Base-by-base conservation (phyloP, 2,797 vertebrate species). In the Distichodus sexfasciatus region DNA sequence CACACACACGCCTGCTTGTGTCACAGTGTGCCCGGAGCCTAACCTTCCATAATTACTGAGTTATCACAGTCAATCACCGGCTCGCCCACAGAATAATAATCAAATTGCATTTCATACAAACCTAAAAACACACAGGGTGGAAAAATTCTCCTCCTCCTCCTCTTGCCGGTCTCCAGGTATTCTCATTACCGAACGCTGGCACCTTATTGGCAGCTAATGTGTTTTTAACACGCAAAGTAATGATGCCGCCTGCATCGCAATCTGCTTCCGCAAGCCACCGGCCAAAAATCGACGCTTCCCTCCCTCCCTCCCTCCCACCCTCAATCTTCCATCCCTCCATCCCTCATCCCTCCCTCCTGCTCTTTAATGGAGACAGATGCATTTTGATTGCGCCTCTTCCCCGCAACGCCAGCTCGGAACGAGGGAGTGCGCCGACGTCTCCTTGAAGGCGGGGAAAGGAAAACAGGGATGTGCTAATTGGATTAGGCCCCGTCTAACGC, bases 161-260 rank as follows among this genome's bases (percentile, higher is more conserved):
- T 23, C 26, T 12, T 14, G 8, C 12, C 19, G 23, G 43, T 79
- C 73, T 81, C 36, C 28, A 76, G 79, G 65, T 78, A 40, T 82
- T 86, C 82, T 79, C 58, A 80, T 79, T 64, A 84, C 80, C 80
- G 62, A n/a, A n/a, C 21, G 38, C 68, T 77, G 41, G 60, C 51
- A 81, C 72, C 74, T 74, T 70, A 75, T 72, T 72, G 53, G 40
- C 79, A 77, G 76, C 72, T 79, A 84, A 87, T 87, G 76, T 62
- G 73, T 75, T 88, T 86, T 84, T 76, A 83, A 77, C 75, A 83
- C 53, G 72, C 44, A 81, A 83, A 87, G 66, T 87, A 85, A 83
- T 78, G 68, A 78, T 75, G 69, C 79, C 67, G 74, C 76, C 64
- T 83, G 80, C 72, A 62, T 76, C 71, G 69, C 55, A 85, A 85